Evolutionary conservation across 2,888 invertebrate genomes (phyloP).

Genomic region (Lutraria lutraria): DNA sequence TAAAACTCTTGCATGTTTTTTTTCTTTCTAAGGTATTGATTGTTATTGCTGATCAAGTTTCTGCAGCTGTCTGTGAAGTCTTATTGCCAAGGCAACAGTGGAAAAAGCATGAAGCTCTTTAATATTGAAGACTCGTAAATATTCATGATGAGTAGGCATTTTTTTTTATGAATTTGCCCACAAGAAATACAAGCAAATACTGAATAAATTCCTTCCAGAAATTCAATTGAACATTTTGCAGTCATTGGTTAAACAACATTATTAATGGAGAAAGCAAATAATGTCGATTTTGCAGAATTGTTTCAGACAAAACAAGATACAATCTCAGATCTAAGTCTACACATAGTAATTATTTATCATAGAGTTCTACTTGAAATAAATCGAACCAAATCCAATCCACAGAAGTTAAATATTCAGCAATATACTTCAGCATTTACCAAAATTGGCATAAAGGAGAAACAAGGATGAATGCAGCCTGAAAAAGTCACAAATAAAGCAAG

Average conservation of each 20-base stretch:
- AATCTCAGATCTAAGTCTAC: neutral
- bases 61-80: neutral
- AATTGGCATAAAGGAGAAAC: no score
- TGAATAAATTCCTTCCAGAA: neutral
- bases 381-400: no score
- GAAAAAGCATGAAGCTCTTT: neutral
- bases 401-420: no score
- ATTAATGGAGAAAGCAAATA: neutral
- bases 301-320: neutral
- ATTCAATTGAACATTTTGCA: neutral
- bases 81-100: neutral
- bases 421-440: no score
- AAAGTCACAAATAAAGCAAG: no score
- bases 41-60: neutral
- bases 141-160: neutral
- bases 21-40: neutral
- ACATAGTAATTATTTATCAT: neutral
- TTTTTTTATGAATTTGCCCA: neutral
- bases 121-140: constrained; percentile 10
- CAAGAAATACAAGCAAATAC: neutral
- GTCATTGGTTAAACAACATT: constrained; percentile 16
- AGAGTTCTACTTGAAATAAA: neutral
- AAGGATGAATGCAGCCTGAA: no score
- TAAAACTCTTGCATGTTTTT: neutral
- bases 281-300: neutral